These are phyloP conservation scores for Idaea biselata DNA, from an alignment of 2,888 invertebrate genomes.

Conservation along the genomic window DNA sequence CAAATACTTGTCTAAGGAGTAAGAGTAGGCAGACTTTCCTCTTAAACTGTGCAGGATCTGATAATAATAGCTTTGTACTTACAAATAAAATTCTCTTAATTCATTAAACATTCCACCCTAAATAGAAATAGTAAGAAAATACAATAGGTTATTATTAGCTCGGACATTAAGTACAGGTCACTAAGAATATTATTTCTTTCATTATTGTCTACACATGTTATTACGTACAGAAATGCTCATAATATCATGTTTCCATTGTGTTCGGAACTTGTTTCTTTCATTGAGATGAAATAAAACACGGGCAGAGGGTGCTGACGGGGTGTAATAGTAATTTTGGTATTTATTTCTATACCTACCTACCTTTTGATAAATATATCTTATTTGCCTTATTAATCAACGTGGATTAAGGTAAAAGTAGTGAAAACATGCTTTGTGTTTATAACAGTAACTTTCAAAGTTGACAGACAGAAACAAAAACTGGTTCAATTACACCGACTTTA, in stretches of 20 bases:
- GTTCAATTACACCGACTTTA: too few species aligned
- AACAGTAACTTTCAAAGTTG: too few species aligned
- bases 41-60: too few species aligned
- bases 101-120: constrained; percentile 23
- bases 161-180: constrained; percentile 48
- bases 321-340: constrained; percentile 16
- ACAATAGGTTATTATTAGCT: constrained; percentile 43
- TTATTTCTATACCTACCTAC: too few species aligned
- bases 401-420: too few species aligned
- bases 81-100: not conserved
- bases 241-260: constrained; percentile 49
- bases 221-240: constrained; percentile 41
- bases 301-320: constrained; percentile 10
- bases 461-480: too few species aligned
- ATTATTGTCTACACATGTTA: constrained; percentile 56
- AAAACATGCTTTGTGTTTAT: too few species aligned
- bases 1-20: too few species aligned
- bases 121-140: constrained; percentile 35
- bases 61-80: not conserved
- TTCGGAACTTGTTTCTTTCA: constrained; percentile 25
- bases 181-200: constrained; percentile 49
- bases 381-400: too few species aligned
- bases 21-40: too few species aligned
- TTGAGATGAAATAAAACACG: constrained; percentile 24
- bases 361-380: not conserved